Evolutionary conservation across 2,888 invertebrate species (phyloP), one percentile per base, ranked within the genome.

Genomic region (Thecophora atra): DNA sequence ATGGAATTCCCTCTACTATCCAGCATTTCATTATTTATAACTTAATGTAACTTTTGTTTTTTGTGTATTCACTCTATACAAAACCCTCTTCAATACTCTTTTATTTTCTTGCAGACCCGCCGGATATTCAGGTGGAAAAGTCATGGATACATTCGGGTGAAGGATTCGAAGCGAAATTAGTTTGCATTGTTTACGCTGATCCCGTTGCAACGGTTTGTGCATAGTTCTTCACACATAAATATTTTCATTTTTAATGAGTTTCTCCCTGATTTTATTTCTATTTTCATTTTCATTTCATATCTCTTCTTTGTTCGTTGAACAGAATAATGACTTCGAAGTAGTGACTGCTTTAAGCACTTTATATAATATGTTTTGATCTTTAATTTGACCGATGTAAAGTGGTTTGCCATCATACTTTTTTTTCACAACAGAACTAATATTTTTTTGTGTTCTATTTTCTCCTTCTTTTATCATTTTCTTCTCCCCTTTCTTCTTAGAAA

Each of bases 131-230:
- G 70, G 91, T 91, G 79, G 91, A 91, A 83, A 87, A 91, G 69
- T 90, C 90, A 11, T 91, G 91, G 91, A 90, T 92, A 66, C 91
- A 92, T 83, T 90, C 91, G 0, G 91, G 91, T 0, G 91, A 92
- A 79, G 91, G 91, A 0, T 91, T 90, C 84, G 87, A 91, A 76
- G 91, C 91, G 2, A 91, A 91, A 78, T 87, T 92, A 47, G 89
- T 91, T 37, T 92, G 92, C 81, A 90, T 90, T 54, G 91, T 92
- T 15, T 89, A 91, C 54, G 91, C 91, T 2, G 91, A 91, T 81
- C 92, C 92, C 5, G 89, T 90, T 0, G 91, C 91, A 65, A 90
- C 91, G 88, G 91, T 92, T 83, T 87, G 86, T 76, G 63, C 8
- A 72, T 15, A 37, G 7, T 8, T 52, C 58, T 26, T 37, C 24